Evolutionary conservation across 2,888 invertebrate species (phyloP), one percentile per base, ranked within the genome.

Genomic region (Lucinisca nassula): DNA sequence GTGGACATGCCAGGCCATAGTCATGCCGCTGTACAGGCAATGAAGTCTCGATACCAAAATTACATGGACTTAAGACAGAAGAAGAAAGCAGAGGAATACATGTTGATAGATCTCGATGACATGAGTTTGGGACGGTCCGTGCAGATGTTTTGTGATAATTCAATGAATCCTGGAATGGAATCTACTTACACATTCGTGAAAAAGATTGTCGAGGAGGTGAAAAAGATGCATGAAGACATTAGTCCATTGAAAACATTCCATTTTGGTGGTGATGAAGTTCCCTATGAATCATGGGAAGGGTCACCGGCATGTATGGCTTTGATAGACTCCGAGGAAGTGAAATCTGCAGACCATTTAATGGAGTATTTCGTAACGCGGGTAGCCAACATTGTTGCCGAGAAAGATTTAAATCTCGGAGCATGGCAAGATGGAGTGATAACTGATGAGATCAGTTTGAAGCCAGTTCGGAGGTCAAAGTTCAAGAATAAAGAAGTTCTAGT

Each of bases 1-100:
- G 93, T 95, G 30, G 95, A 95, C 82, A 93, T 95, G 93, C 95
- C 95, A 1, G 95, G 95, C 21, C 95, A 95, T 80, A 93, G 94
- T 79, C 94, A 94, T 82, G 95, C 95, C 38, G 95, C 95, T 8
- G 92, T 95, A 17, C 87, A 88, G 45, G 92, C 95, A 58, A 95
- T 95, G 95, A 91, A 93, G 84, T 91, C 93, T 6, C 85, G 94
- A 8, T 91, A 93, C 77, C 75, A 88, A 21, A 89, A 80, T 37
- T 91, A 37, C 79, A 92, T 82, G 89, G 92, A 82, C 17, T 79
- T 40, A n/a, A 89, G 89, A 45, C 85, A 92, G 30, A 84, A 82
- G 37, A 61, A 88, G 37, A 89, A 90, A 73, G 94, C 93, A 0
- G 76, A 85, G 12, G 89, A 93, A 78, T 94, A 80, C 61, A 67